Base-by-base conservation (phyloP, 64 coral and sea anemone genomes). In the Porites lutea region DNA sequence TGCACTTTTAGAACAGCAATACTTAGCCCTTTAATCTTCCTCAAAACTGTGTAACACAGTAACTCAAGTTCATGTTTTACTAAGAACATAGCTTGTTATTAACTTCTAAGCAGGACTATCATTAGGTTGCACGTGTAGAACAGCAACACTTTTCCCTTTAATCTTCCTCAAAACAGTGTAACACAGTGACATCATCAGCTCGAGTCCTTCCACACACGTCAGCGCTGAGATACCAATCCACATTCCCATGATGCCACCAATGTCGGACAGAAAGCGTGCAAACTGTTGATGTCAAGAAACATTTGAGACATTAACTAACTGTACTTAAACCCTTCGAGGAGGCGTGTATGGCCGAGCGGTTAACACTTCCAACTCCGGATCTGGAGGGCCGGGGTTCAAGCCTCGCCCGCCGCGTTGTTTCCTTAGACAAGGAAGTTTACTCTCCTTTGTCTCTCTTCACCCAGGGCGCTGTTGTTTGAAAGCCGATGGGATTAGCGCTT, bases 241-340 rank as follows among this genome's bases (percentile, higher is more conserved):
- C 87, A 94, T 89, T 55, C 92, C 92, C 87, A 94, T 89, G 57
- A 77, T 89, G 9, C 92, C 92, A 46, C 92, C 92, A 8, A 94
- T 84, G 70, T 94, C 92, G 0, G 92, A 83, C 55, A 94, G 14
- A 53, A 94, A 94, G 52, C 57, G 75, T 63, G 80, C 77, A 55
- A 76, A 46, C 92, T 94, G 68, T 64, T 68, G 14, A 86, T 13
- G 16, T 70, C 48, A 44, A 23, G 8, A 87, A 52, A 78, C 13
- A 19, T 59, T 57, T 57, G 3, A 61, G 65, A 52, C 23, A 4
- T 14, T 65, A 81, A 60, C 4, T 12, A 6, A 11, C 11, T 11
- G 2, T 9, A 57, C 12, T 9, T 57, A 57, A 57, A 57, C 7
- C 12, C 54, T 7, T 57, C 7, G 1, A 7, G 7, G 54, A 12